These are phyloP conservation scores for Callithrix jacchus DNA, from an alignment of 2,113 vertebrate species.

Conservation along the genomic window DNA sequence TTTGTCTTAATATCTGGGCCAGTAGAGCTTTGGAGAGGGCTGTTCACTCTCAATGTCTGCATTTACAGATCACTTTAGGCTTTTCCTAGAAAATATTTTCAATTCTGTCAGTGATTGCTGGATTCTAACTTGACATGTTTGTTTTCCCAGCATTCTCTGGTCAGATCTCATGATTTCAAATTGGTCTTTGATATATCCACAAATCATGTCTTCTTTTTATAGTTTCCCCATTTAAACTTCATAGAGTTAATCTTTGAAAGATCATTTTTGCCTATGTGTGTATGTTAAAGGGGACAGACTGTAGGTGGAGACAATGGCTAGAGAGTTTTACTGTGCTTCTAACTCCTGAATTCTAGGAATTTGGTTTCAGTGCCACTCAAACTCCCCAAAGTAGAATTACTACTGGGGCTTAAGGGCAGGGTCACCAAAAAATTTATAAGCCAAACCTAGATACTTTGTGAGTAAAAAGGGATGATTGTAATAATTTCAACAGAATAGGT, in stretches of 20 bases:
- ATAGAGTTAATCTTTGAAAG: not conserved
- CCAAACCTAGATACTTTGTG: not conserved
- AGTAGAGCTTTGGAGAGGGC: not conserved
- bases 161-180: conserved; percentile 34
- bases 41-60: not conserved
- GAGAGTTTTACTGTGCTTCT: not conserved
- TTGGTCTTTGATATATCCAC: not conserved
- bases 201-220: conserved; percentile 17
- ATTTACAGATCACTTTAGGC: not conserved
- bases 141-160: conserved; percentile 31
- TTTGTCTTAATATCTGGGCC: conserved; percentile 1
- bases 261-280: not conserved
- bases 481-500: not conserved
- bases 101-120: not conserved
- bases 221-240: not conserved
- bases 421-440: not conserved
- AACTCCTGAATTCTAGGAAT: not conserved
- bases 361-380: not conserved
- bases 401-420: not conserved
- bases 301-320: not conserved
- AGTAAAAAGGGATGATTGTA: not conserved
- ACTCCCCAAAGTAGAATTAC: not conserved
- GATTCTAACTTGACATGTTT: not conserved
- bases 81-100: not conserved
- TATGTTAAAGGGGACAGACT: not conserved